Evolutionary conservation across 1,140 invertebrate species (phyloP), one percentile per base, ranked within the genome.

Genomic region (Cotesia chilonis): DNA sequence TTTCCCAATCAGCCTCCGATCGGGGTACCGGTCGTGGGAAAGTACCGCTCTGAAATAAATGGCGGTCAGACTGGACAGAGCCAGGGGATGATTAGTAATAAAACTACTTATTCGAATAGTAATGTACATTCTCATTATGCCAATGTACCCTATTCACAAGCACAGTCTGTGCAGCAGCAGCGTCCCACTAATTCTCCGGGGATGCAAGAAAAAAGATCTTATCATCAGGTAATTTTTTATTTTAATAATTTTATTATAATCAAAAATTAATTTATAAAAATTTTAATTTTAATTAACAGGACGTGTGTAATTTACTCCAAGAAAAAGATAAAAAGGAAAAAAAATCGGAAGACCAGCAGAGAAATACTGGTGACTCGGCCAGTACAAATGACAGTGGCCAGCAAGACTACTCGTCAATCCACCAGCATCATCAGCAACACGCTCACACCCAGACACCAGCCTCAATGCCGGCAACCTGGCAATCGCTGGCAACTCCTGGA

Each of bases 401-500:
- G 52, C 86, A 87, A 36, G 85, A 88, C 70, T 84, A 87, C 74
- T 85, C 85, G 54, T 80, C 84, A 35, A 85, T 87, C 77, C 85
- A 87, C 67, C 85, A 87, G 68, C 85, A 87, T 76, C 86, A 87
- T 73, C 86, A 87, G 41, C 86, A 87, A 52, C 86, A 88, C 4
- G 85, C 86, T 38, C 87, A 88, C 69, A 87, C 86, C 0, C 85
- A 87, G 68, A 87, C 86, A 1, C 86, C 87, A 35, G 85, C 87
- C 4, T 84, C 85, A 57, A 88, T 88, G 87, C 87, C 87, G 3
- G 85, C 87, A 1, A 84, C 87, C 0, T 94, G 93, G 93, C 93
- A 94, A 82, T 92, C 92, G n/a, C 84, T 95, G 55, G 89, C 90
- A 2, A 90, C 92, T 5, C 90, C 92, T 36, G 92, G 92, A 60